Evolutionary conservation across 2,797 vertebrate genomes (phyloP), one percentile per base, ranked within the genome.

Genomic region (Propithecus perrieri): DNA sequence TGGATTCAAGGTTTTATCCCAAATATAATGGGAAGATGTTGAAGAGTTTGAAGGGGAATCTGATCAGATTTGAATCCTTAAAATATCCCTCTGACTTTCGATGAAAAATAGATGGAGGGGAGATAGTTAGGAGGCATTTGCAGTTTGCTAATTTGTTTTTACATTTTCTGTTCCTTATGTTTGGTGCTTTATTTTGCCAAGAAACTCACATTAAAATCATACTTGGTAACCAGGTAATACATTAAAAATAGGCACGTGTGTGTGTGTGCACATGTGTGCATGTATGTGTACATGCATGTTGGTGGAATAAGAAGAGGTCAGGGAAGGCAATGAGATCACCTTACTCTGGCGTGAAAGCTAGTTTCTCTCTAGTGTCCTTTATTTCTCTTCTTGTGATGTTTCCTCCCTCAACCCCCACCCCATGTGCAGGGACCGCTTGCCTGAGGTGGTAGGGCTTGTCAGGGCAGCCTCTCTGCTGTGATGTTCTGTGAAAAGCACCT

Each of bases 401-500:
- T 46, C 35, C 41, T 35, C 67, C 57, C 18, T 24, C 4, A 0
- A 1, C 15, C 14, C 76, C 63, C 33, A 65, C 15, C 33, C 33
- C 63, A n/a, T 26, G 22, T 24, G 6, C 33, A 12, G 18, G 85
- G 35, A 92, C 69, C 43, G 88, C 33, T 59, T 72, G n/a, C 22
- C 14, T 33, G 24, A 35, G 26, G 28, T 46, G 57, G 2, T 2
- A 7, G 24, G 61, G n/a, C 41, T 85, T 95, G 50, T 96, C 63
- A 67, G 38, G 71, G 4, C 8, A 79, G 20, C 28, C 50, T 84
- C 80, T 74, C 3, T 79, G 65, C 87, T 92, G 4, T 79, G 69
- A 88, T 79, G 41, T 75, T 88, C 74, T 85, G 22, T 95, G 43
- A 72, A 88, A 96, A 85, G 12, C 59, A 57, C 63, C 81, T 38